These are phyloP conservation scores for Drosophila lowei DNA, from an alignment of 1,140 invertebrate species.

Conservation along the genomic window DNA sequence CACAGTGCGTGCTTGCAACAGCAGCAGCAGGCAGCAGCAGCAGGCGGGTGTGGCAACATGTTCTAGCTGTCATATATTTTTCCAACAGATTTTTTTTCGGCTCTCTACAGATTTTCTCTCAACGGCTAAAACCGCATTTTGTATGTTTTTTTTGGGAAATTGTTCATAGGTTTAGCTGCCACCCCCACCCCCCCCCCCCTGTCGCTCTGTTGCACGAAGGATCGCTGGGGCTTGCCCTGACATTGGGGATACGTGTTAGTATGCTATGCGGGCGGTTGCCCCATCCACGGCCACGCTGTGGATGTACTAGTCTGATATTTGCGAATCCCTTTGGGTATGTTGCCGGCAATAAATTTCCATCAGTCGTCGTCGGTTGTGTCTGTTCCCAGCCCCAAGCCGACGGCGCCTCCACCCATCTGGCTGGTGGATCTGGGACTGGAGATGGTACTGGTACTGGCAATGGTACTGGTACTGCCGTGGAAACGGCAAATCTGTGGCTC, in stretches of 20 bases:
- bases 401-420: conserved; percentile 26
- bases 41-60: conserved; percentile 25
- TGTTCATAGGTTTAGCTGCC: conserved; percentile 74
- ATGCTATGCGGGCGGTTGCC: no score
- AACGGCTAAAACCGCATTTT: conserved; percentile 76
- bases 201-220: background rate
- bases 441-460: no score
- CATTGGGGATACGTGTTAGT: conserved; percentile 70
- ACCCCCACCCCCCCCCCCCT: background rate
- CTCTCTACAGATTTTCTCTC: conserved; percentile 55
- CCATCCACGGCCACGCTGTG: no score
- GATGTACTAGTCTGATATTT: conserved; percentile 73
- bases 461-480: no score
- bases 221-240: conserved; percentile 41
- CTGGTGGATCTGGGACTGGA: background rate
- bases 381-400: conserved; percentile 52
- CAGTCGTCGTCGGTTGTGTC: conserved; percentile 40
- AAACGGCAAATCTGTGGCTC: conserved; percentile 73
- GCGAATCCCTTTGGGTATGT: conserved; percentile 80
- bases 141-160: conserved; percentile 74
- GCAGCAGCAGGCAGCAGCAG: background rate
- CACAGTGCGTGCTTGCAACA: conserved; percentile 72
- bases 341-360: conserved; percentile 79
- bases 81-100: conserved; percentile 62
- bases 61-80: conserved; percentile 76